Percentiles rank a stretch among this genome's conserved stretches.
Conservation (phyloP, 2,888 invertebrate species). For the Eulithis prunata region DNA sequence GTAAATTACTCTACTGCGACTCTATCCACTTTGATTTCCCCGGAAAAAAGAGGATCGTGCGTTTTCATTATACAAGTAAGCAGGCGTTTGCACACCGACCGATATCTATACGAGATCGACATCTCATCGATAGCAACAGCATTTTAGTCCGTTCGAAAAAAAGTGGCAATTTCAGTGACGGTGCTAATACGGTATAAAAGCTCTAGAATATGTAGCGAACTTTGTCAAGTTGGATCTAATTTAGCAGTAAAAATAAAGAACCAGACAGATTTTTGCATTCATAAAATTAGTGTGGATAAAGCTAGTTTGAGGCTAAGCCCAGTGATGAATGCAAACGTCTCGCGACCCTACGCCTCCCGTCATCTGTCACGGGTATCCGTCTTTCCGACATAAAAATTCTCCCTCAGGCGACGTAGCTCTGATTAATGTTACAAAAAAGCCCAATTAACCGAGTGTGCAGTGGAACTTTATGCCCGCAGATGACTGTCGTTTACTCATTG, state of each 20-base stretch:
- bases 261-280: background rate
- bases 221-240: too few species aligned
- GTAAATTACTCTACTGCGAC: too few species aligned
- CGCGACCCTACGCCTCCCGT: constrained; percentile 58
- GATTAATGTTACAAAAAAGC: constrained; percentile 81
- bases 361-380: constrained; percentile 72
- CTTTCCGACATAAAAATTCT: constrained; percentile 73
- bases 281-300: background rate
- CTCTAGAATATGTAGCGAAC: too few species aligned
- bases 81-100: too few species aligned
- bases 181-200: too few species aligned
- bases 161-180: too few species aligned
- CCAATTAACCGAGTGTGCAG: constrained; percentile 73
- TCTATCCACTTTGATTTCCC: too few species aligned
- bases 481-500: constrained; percentile 43
- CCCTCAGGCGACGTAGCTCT: constrained; percentile 68
- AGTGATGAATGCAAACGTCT: constrained; percentile 67
- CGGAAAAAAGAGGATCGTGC: too few species aligned
- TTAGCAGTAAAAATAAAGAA: background rate
- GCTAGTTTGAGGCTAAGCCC: constrained; percentile 32
- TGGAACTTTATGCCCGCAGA: constrained; percentile 66
- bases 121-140: too few species aligned
- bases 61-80: too few species aligned
- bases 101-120: too few species aligned
- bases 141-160: too few species aligned